Base-by-base conservation (phyloP, 2,113 vertebrate genomes). In the Forbesichthys papilliferus region DNA sequence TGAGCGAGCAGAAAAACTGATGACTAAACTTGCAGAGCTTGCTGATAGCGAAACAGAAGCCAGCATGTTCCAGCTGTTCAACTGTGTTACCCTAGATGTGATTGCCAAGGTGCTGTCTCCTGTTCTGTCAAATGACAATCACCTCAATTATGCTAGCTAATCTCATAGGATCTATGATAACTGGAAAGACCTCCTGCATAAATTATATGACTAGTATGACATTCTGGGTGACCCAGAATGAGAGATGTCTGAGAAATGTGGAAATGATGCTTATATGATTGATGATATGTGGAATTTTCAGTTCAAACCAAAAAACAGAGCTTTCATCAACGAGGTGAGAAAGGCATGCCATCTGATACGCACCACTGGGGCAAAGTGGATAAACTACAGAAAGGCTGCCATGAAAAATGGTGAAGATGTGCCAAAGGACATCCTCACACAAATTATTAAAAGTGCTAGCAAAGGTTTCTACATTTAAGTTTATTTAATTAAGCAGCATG, bases 401-500 rank as follows among this genome's bases (percentile, higher is more conserved):
- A 86, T 98, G 10, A 69, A 74, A 78, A 88, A 87, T 0, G 93
- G 92, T 0, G 95, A 95, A 4, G 91, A 93, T 0, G 85, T 89
- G 0, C 92, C 95, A 0, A 62, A 90, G 0, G 97, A 98, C 85
- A 96, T 98, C 73, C 95, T 98, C 16, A 96, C 94, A 0, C 93
- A 95, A 77, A 96, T 98, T 51, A 92, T 98, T 78, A 96, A 95
- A 81, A 76, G 87, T 68, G 86, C 84, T 14, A 88, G 85, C 88
- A 86, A 77, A 84, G 86, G 88, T 87, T 4, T 27, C 1, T 10
- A 0, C 0, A 27, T n/a, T 1, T 11, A 14, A 52, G 5, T 42
- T 42, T 42, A 5, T 42, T 42, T 42, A 42, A 42, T 42, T 6
- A 42, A 42, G 4, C 36, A 42, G 36, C 27, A 27, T 27, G 36